A percentile compares a stretch with the other conserved stretches of the same genome.
These are phyloP conservation scores for Platycercus adscitus DNA, from an alignment of 2,113 vertebrate genomes.

Conservation along the genomic window DNA sequence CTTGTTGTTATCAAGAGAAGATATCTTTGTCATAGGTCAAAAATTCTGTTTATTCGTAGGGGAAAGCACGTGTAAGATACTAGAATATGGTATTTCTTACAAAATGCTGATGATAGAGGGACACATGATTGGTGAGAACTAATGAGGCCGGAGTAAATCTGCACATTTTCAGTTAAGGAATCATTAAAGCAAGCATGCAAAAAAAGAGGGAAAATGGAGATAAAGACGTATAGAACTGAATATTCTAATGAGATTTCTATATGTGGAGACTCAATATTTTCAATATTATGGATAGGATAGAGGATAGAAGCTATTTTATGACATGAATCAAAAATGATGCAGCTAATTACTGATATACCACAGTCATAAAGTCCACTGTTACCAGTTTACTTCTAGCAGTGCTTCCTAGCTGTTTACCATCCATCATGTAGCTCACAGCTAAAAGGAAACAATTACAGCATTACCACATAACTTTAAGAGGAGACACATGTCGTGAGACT, in stretches of 20 bases:
- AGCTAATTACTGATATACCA: background rate
- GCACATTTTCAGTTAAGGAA: background rate
- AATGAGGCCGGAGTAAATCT: background rate
- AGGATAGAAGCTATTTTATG: background rate
- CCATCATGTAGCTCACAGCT: background rate
- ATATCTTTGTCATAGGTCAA: background rate
- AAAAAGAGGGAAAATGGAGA: background rate
- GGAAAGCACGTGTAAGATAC: background rate
- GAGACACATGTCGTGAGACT: background rate
- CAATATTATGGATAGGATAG: background rate
- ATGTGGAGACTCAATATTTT: background rate
- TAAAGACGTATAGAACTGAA: background rate
- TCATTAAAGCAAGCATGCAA: background rate
- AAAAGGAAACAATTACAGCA: background rate
- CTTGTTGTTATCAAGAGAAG: background rate
- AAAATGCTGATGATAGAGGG: background rate
- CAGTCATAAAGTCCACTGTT: background rate
- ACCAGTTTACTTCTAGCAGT: background rate
- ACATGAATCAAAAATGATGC: background rate
- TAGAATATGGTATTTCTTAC: background rate
- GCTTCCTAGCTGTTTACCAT: background rate
- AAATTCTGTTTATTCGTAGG: background rate
- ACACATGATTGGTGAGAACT: background rate
- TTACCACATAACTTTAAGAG: constrained; percentile 10
- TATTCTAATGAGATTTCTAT: background rate